phyloP scores from a whole-genome alignment of 2,888 invertebrate species.

The Caenorhabditis sinica region DNA sequence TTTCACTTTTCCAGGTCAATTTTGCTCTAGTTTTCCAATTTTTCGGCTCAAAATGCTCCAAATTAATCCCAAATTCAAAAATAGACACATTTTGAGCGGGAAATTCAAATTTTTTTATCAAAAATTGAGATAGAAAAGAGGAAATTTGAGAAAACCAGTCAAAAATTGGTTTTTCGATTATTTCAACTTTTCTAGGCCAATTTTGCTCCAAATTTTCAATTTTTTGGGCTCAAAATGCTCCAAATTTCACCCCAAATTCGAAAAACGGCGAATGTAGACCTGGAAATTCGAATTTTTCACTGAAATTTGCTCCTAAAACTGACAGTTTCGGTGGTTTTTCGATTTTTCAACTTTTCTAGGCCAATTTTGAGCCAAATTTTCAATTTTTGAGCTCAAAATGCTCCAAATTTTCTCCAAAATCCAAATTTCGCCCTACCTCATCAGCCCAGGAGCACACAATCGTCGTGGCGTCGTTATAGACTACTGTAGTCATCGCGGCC shows the following conservation, averaged over 20 bases:
- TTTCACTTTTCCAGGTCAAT: too few relatives aligned
- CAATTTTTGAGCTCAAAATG: not conserved
- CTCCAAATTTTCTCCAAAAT: not conserved
- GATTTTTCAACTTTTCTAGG: not conserved
- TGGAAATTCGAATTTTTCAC: not conserved
- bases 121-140: too few relatives aligned
- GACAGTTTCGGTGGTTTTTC: too few relatives aligned
- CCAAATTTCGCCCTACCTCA: slow-evolving; percentile 7
- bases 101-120: not conserved
- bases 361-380: not conserved
- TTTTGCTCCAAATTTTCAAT: too few relatives aligned
- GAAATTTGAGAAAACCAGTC: not conserved
- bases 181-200: not conserved
- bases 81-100: too few relatives aligned
- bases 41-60: not conserved
- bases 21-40: too few relatives aligned
- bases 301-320: not conserved
- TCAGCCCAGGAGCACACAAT: slow-evolving; percentile 22
- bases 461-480: not conserved
- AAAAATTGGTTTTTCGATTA: too few relatives aligned
- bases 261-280: too few relatives aligned
- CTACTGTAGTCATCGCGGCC: not conserved
- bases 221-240: not conserved
- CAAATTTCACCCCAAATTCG: not conserved
- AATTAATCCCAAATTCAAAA: not conserved